phyloP scores from a whole-genome alignment of 2,113 vertebrate genomes.

The Thalassoma bifasciatum region DNA sequence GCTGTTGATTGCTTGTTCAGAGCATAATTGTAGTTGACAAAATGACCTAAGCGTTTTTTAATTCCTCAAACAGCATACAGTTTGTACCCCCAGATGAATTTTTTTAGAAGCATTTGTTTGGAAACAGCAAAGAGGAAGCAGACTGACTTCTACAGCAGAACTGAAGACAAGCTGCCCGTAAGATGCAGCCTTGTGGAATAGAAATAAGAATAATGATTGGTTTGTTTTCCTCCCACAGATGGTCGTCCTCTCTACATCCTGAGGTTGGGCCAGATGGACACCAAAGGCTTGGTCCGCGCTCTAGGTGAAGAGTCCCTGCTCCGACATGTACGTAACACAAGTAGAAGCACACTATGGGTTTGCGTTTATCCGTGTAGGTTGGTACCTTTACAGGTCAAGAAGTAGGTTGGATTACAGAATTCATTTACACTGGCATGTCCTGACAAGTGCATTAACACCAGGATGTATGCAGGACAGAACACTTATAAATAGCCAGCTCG shows the following conservation, averaged over 20 bases:
- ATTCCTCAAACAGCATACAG: background rate
- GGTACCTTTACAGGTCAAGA: slow-evolving; percentile 24
- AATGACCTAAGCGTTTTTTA: slow-evolving; percentile 5
- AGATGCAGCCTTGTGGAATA: background rate
- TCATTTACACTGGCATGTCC: background rate
- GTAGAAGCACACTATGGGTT: background rate
- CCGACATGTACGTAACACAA: slow-evolving; percentile 87
- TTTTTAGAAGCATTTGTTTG: slow-evolving; percentile 4
- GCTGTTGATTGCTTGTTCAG: slow-evolving; percentile 1
- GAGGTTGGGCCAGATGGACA: slow-evolving; percentile 96
- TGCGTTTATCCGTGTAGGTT: background rate
- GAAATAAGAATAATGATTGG: background rate
- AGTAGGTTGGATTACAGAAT: slow-evolving; percentile 42
- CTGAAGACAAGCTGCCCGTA: slow-evolving; percentile 6
- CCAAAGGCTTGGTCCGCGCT: slow-evolving; percentile 93
- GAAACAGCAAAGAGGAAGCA: background rate
- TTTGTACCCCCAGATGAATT: background rate
- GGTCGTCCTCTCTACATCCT: slow-evolving; percentile 94
- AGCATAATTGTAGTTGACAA: background rate
- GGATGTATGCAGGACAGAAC: slow-evolving; percentile 1
- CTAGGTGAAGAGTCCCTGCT: slow-evolving; percentile 96
- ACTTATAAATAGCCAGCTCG: slow-evolving; percentile 26
- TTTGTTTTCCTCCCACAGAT: slow-evolving; percentile 79
- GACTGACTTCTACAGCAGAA: slow-evolving; percentile 2
- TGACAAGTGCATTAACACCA: slow-evolving; percentile 22